Base-by-base conservation (phyloP, 2,797 vertebrate genomes). In the Cetoscarus ocellatus region DNA sequence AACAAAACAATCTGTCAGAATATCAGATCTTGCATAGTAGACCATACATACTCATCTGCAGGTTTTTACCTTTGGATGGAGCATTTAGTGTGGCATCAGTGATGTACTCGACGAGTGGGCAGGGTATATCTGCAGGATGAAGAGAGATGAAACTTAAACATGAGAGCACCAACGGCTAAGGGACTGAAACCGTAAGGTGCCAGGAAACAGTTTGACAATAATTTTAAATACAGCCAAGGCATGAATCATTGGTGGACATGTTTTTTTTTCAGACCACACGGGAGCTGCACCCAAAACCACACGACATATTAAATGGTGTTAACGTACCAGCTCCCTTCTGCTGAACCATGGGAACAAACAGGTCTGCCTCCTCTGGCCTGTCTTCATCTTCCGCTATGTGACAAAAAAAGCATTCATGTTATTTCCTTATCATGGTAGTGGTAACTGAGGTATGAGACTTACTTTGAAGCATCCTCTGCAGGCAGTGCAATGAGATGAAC, bases 271-370 rank as follows among this genome's bases (percentile, higher is more conserved):
- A 70, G n/a, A n/a, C 49, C 11, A 1, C 43, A 18, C 19, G 38
- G 50, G 70, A 74, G 43, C 10, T 0, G 9, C 3, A 0, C 68
- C 53, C 12, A 42, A 79, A 82, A 70, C 62, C 47, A 66, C 38
- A 70, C 47, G 1, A 12, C 11, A 35, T 9, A 6, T 45, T 14
- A 48, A 17, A 10, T 47, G 51, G 6, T 53, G 66, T 60, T 17
- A 36, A 57, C 86, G 0, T 88, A 89, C 90, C 89, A 3, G 53
- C 60, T 8, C 79, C 71, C 58, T 88, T 90, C 0, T 85, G 70
- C 70, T 90, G 80, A n/a, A 84, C 75, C 91, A 92, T 91, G 39
- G 80, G 88, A 50, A 91, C 77, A 65, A 95, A 94, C 63, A 94
- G 73, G 48, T 91, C 87, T 0, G 39, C 5, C 15, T 80, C 85